phyloP scores from a whole-genome alignment of 1,140 invertebrate species.

The Varroa destructor region DNA sequence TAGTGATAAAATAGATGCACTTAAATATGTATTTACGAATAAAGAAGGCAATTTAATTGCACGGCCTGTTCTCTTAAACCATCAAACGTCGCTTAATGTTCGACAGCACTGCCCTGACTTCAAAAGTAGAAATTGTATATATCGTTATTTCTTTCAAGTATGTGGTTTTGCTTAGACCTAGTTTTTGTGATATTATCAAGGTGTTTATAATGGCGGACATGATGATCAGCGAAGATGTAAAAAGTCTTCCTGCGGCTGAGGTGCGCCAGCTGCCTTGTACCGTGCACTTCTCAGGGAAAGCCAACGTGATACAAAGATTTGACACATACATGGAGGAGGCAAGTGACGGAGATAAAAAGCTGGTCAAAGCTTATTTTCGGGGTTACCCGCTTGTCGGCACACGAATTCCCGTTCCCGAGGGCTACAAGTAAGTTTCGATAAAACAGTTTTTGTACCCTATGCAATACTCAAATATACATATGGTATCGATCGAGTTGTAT shows the following conservation, averaged over 20 bases:
- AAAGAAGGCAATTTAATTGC: no score
- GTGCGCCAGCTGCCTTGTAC: constrained; percentile 10
- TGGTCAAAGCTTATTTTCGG: constrained; percentile 1
- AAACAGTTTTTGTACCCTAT: no score
- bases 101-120: no score
- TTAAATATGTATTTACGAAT: no score
- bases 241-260: background rate
- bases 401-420: background rate
- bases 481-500: no score
- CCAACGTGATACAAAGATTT: background rate
- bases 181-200: background rate
- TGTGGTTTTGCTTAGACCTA: no score
- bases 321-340: background rate
- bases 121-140: no score
- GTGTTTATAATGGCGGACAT: background rate
- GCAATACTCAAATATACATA: no score
- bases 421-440: constrained; percentile 7
- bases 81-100: no score
- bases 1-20: no score
- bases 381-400: background rate
- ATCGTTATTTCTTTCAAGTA: no score
- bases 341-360: background rate
- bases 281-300: constrained; percentile 3
- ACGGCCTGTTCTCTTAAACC: no score
- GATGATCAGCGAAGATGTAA: background rate